phyloP scores from a whole-genome alignment of 2,888 invertebrate genomes.

The Oscheius sp. region DNA sequence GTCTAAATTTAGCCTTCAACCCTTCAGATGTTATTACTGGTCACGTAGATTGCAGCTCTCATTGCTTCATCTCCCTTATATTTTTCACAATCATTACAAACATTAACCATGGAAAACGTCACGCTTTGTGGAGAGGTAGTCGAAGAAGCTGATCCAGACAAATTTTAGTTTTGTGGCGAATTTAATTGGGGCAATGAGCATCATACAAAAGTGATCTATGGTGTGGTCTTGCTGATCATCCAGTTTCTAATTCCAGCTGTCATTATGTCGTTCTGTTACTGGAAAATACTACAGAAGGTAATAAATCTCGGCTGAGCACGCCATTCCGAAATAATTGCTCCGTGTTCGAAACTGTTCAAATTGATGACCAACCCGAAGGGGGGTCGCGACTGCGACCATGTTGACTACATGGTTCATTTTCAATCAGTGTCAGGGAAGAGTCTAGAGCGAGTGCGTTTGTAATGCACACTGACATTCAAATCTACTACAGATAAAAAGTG shows the following conservation, averaged over 20 bases:
- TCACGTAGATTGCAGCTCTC: slow-evolving; percentile 62
- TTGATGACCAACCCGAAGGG: background rate
- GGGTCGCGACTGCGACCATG: background rate
- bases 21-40: slow-evolving; percentile 52
- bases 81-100: slow-evolving; percentile 59
- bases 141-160: too few species aligned
- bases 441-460: slow-evolving; percentile 11
- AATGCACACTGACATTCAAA: background rate
- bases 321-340: too few species aligned
- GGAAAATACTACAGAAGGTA: slow-evolving; percentile 69
- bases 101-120: slow-evolving; percentile 48
- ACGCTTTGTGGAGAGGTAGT: slow-evolving; percentile 63
- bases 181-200: slow-evolving; percentile 58
- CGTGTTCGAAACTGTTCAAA: background rate
- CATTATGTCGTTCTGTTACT: slow-evolving; percentile 68
- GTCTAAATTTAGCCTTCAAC: too few species aligned
- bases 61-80: slow-evolving; percentile 63
- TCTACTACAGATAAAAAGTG: background rate
- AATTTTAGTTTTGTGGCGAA: slow-evolving; percentile 67
- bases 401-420: slow-evolving; percentile 6
- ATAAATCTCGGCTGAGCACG: too few species aligned
- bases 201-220: slow-evolving; percentile 46
- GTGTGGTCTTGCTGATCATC: slow-evolving; percentile 56
- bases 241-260: slow-evolving; percentile 63
- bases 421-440: slow-evolving; percentile 7